Evolutionary conservation across 1,140 invertebrate genomes (phyloP), one percentile per base, ranked within the genome.

Genomic region (Drosophila athabasca): DNA sequence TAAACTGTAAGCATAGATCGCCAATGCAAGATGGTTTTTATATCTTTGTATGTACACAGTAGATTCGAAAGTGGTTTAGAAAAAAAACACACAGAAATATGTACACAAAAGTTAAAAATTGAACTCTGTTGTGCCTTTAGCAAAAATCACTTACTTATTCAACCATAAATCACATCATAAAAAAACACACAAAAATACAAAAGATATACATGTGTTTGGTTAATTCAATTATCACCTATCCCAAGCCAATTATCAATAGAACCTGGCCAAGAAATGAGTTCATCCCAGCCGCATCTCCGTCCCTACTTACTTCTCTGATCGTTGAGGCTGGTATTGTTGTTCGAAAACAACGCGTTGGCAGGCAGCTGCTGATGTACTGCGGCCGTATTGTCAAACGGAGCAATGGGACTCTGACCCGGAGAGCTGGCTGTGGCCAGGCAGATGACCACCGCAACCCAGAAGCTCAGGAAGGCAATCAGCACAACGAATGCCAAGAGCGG

Each of bases 391-490:
- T 91, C 83, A 8, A 91, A 88, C 5, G 77, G 82, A 6, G 87
- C 75, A n/a, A 92, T 67, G 8, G 91, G 83, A 55, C 72, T 90
- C 43, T 92, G 90, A 5, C 91, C 93, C 0, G 93, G 93, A 57
- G 93, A 92, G 58, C 92, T 93, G 17, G 94, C 93, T 0, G 94
- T 94, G 3, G 93, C 94, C 46, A 95, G 87, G 74, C 94, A 94
- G n/a, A 94, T 95, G 71, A 98, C 94, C 41, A 98, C 95, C 31
- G 94, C 93, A 2, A 97, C 93, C 97, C 97, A 98, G 93, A 96
- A 97, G 44, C 95, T 92, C 71, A 97, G 96, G 90, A 98, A 98
- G 44, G 95, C 66, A 26, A 96, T 91, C 0, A 98, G 92, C 50
- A 95, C 94, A 48, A 96, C 68, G 90, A 98, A 98, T 0, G 97